Evolutionary conservation across 2,797 vertebrate genomes (phyloP).

Genomic region (Siniperca undulata): DNA sequence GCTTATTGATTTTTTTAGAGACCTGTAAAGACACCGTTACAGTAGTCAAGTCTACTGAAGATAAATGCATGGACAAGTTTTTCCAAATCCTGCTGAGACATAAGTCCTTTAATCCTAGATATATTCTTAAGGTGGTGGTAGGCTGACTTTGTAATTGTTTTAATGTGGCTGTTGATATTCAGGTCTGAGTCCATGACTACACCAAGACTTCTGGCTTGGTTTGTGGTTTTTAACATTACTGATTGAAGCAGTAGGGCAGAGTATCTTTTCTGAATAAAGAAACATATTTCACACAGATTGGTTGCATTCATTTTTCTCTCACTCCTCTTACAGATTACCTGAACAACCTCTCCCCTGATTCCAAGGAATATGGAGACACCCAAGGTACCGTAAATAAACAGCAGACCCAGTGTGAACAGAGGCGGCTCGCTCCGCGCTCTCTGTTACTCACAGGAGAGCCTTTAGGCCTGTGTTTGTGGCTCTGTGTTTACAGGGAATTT

Average conservation of each 20-base stretch:
- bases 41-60: too few species aligned
- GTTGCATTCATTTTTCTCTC: conserved; percentile 19
- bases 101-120: too few species aligned
- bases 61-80: too few species aligned
- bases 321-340: conserved; percentile 90
- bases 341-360: conserved; percentile 96
- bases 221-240: too few species aligned
- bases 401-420: conserved; percentile 11
- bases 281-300: not conserved
- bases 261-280: not conserved
- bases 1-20: too few species aligned
- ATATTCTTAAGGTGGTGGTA: too few species aligned
- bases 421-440: conserved; percentile 26
- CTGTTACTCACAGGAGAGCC: conserved; percentile 45
- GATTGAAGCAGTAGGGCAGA: not conserved
- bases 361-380: conserved; percentile 92
- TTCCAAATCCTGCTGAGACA: too few species aligned
- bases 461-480: conserved; percentile 35
- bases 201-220: too few species aligned
- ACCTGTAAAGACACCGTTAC: too few species aligned
- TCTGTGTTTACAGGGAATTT: conserved; percentile 54
- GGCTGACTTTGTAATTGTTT: too few species aligned
- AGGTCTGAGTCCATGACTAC: too few species aligned
- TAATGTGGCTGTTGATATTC: too few species aligned
- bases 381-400: conserved; percentile 87